Conservation (phyloP, 2,113 vertebrate genomes). For the Cinclus cinclus region DNA sequence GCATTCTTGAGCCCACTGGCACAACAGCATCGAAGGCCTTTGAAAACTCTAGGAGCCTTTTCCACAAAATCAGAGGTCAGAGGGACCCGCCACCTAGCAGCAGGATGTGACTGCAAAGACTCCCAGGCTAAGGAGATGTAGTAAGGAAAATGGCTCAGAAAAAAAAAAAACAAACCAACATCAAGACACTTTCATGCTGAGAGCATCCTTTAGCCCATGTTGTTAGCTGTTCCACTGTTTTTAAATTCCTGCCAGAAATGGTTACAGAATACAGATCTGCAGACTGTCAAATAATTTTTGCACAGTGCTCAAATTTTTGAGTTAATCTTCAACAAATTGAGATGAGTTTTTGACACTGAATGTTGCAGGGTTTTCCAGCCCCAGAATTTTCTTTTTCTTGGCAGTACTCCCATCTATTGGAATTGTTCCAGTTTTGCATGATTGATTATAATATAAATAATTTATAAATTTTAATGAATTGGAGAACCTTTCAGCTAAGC, state of each 20-base stretch:
- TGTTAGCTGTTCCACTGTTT: background rate
- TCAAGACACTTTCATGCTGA: background rate
- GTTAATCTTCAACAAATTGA: background rate
- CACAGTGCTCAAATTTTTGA: background rate
- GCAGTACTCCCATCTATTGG: background rate
- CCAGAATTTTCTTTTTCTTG: background rate
- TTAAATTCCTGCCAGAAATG: background rate
- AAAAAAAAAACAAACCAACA: background rate
- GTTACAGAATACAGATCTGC: background rate
- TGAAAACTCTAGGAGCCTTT: background rate
- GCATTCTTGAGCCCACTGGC: background rate
- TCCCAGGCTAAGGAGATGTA: background rate
- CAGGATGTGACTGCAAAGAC: background rate
- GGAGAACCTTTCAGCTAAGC: background rate
- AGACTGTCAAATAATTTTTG: background rate
- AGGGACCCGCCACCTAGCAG: background rate
- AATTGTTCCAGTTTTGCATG: background rate
- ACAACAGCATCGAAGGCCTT: background rate
- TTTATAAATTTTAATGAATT: background rate
- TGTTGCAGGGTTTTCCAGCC: background rate
- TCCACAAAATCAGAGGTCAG: background rate
- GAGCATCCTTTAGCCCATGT: background rate
- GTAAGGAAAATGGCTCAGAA: background rate
- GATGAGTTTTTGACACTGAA: background rate
- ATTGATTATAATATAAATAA: slow-evolving; percentile 18